Evolutionary conservation across 30 jellyfish, hydroid and myxozoan genomes (phyloP), one percentile per base, ranked within the genome.

Genomic region (Aurelia sp.): DNA sequence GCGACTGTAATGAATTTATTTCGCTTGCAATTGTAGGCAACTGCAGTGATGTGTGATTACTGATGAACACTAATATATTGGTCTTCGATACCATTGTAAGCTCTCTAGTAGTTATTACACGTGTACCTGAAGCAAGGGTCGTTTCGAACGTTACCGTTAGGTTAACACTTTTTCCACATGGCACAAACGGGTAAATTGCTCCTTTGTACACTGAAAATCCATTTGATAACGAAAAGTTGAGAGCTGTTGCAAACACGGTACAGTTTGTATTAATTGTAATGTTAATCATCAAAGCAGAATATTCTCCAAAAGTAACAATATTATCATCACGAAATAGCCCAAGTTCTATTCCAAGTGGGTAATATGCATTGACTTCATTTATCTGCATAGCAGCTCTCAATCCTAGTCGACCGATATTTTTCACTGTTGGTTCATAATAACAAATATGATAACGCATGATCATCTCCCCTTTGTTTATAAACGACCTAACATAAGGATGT

Each of bases 381-480:
- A 5, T 64, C 21, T 41, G 58, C 40, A 22, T 60, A 47, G 53
- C 19, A 67, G 48, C 17, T 8, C 21, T 27, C 35, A 77, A 63
- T 55, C 0, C 16, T 1, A 78, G 30, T 4, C 8, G 59, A 17
- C 15, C 48, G 9, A 74, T 18, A 1, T 50, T 72, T n/a, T 77
- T 41, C 57, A 67, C 91, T 58, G 27, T 18, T 12, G 91, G 96
- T 33, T 76, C 83, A 64, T 88, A 88, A 67, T 74, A 74, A 67
- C 96, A 88, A 21, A 78, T 60, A 72, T 44, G 80, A 66, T 88
- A 78, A 13, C 76, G 85, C 85, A 88, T 67, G 44, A 62, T 19
- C 11, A 55, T 30, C 8, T 78, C 78, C 62, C 19, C 69, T 5
- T 60, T 7, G 22, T 7, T 55, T 10, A 20, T 47, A 10, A 61